Conservation (phyloP, 2,113 vertebrate species). For the Lonchura striata region DNA sequence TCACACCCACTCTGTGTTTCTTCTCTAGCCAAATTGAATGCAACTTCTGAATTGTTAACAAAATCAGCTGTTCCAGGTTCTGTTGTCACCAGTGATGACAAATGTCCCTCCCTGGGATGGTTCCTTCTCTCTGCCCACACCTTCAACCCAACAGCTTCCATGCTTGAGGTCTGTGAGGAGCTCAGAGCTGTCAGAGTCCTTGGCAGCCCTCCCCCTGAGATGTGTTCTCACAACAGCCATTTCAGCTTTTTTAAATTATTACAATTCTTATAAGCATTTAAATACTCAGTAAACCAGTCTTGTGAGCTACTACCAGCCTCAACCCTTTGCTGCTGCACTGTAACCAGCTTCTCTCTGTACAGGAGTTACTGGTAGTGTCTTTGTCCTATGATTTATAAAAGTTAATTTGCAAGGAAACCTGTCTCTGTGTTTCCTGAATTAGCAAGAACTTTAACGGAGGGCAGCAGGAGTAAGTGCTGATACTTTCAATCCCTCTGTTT, state of each 20-base stretch:
- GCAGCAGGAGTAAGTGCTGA: background rate
- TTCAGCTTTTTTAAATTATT: background rate
- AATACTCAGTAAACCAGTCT: background rate
- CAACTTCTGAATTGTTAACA: slow-evolving; percentile 10
- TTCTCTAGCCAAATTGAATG: slow-evolving; percentile 4
- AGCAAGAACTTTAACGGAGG: background rate
- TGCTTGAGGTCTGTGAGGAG: background rate
- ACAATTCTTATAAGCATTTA: background rate
- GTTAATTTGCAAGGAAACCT: background rate
- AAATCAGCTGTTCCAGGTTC: background rate
- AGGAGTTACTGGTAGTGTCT: background rate
- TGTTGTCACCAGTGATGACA: background rate
- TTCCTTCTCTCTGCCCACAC: background rate
- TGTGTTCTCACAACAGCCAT: background rate
- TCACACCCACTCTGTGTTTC: slow-evolving; percentile 21
- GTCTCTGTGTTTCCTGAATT: background rate
- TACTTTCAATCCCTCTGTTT: background rate
- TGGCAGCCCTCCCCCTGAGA: background rate
- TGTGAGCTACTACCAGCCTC: background rate
- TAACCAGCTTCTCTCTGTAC: background rate
- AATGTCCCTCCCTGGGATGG: background rate
- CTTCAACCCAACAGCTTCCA: background rate
- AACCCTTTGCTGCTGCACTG: background rate
- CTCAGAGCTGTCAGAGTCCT: background rate
- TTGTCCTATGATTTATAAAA: background rate